Evolutionary conservation across 92 coral and sea anemone species (phyloP).

Genomic region (Umimayanthus kanabou): DNA sequence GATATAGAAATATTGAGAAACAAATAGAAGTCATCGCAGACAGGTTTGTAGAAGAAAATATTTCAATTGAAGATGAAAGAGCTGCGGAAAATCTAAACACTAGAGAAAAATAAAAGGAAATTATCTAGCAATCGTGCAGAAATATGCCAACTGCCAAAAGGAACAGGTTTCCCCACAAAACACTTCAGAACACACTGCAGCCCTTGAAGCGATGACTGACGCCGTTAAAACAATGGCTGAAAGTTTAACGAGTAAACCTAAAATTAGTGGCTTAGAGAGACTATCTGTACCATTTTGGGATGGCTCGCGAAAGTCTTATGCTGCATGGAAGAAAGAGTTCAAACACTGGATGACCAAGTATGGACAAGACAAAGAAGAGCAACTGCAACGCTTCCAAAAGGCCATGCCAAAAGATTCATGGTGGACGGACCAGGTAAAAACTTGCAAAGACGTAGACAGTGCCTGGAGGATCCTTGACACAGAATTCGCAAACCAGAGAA

Average conservation of each 20-base stretch:
- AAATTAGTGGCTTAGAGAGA: slow-evolving; percentile 48
- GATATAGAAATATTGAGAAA: slow-evolving; percentile 45
- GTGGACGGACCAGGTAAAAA: slow-evolving; percentile 63
- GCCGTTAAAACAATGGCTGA: slow-evolving; percentile 57
- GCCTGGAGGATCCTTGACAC: slow-evolving; percentile 70
- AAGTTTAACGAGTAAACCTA: slow-evolving; percentile 43
- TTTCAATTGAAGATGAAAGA: slow-evolving; percentile 43
- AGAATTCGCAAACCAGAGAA: slow-evolving; percentile 59
- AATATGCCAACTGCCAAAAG: slow-evolving; percentile 47
- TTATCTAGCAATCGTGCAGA: slow-evolving; percentile 29
- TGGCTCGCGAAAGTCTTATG: slow-evolving; percentile 60
- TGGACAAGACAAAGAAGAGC: slow-evolving; percentile 67
- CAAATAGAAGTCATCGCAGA: slow-evolving; percentile 45
- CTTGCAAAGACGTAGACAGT: slow-evolving; percentile 49
- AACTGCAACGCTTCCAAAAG: slow-evolving; percentile 62
- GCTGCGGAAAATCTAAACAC: slow-evolving; percentile 16
- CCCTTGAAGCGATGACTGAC: slow-evolving; percentile 48
- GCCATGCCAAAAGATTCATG: slow-evolving; percentile 62
- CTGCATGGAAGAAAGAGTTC: slow-evolving; percentile 64
- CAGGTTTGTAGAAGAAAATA: slow-evolving; percentile 47
- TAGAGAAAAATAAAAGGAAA: slow-evolving; percentile 46
- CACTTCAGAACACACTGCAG: slow-evolving; percentile 40
- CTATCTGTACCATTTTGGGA: slow-evolving; percentile 69
- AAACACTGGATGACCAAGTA: slow-evolving; percentile 68
- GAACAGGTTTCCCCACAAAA: slow-evolving; percentile 24